phyloP scores from a whole-genome alignment of 2,797 vertebrate genomes.

The Morelia viridis region DNA sequence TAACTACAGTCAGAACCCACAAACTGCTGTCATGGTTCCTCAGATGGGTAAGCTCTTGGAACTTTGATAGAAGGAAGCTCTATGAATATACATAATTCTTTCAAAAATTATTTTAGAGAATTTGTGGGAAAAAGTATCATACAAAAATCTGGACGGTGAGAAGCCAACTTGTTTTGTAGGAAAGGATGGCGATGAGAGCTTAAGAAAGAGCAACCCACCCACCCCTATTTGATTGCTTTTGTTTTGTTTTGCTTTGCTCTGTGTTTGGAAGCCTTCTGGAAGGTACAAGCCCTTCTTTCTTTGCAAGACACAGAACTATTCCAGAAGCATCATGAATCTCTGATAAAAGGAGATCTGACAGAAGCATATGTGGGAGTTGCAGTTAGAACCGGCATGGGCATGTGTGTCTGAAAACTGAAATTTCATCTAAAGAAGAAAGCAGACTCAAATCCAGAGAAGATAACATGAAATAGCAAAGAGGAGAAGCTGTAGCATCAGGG shows the following conservation, averaged over 20 bases:
- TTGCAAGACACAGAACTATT: not conserved
- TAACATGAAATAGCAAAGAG: not conserved
- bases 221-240: too few species aligned
- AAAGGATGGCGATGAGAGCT: not conserved
- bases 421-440: not conserved
- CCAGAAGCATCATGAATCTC: not conserved
- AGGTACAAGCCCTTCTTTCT: too few species aligned
- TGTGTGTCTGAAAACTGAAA: not conserved
- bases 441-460: not conserved
- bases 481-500: not conserved
- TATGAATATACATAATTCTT: not conserved
- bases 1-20: not conserved
- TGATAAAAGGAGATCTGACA: not conserved
- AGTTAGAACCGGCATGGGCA: not conserved
- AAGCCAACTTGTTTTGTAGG: not conserved
- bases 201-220: too few species aligned
- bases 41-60: not conserved
- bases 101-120: not conserved
- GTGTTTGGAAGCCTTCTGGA: too few species aligned
- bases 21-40: not conserved
- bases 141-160: not conserved
- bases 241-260: too few species aligned
- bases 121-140: too few species aligned
- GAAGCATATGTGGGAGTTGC: not conserved
- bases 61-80: not conserved